Percentiles rank a stretch among this genome's conserved stretches.
These are phyloP conservation scores for Allacma fusca DNA, from an alignment of 2,888 invertebrate genomes.

Conservation along the genomic window DNA sequence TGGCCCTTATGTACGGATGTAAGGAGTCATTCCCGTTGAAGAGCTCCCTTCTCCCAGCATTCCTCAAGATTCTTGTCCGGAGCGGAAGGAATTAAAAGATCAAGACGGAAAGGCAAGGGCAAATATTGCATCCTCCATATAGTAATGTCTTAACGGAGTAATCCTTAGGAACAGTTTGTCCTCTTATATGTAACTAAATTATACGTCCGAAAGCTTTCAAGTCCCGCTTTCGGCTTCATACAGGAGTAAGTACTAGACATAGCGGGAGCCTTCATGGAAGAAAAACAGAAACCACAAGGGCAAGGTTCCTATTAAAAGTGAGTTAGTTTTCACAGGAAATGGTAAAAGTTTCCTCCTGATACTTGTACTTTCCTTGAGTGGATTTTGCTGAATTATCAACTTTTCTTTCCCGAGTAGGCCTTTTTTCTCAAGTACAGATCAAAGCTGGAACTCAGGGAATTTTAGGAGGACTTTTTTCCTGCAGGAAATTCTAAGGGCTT, in stretches of 20 bases:
- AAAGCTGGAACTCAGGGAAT: too few relatives aligned
- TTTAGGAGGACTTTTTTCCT: too few relatives aligned
- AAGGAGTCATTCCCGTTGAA: too few relatives aligned
- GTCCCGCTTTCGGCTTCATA: not conserved
- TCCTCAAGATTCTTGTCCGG: conserved; percentile 18
- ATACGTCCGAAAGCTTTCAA: not conserved
- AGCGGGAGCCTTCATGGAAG: not conserved
- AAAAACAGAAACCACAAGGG: not conserved
- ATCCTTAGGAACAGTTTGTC: not conserved
- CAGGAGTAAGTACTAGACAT: not conserved
- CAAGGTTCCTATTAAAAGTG: conserved; percentile 3
- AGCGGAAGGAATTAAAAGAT: conserved; percentile 43
- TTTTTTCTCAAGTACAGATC: too few relatives aligned
- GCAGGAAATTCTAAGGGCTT: too few relatives aligned
- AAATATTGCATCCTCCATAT: conserved; percentile 28
- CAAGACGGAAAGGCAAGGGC: conserved; percentile 36
- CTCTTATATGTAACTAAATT: not conserved
- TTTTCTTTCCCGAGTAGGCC: not conserved
- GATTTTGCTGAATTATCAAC: not conserved
- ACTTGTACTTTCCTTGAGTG: not conserved
- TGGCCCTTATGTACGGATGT: too few relatives aligned
- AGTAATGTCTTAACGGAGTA: not conserved
- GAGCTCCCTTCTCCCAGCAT: not conserved
- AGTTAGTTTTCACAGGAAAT: not conserved
- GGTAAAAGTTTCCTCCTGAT: conserved; percentile 2